phyloP scores from a whole-genome alignment of 53 echinoderm and acorn worm genomes.

The Temnopleurus reevesii region DNA sequence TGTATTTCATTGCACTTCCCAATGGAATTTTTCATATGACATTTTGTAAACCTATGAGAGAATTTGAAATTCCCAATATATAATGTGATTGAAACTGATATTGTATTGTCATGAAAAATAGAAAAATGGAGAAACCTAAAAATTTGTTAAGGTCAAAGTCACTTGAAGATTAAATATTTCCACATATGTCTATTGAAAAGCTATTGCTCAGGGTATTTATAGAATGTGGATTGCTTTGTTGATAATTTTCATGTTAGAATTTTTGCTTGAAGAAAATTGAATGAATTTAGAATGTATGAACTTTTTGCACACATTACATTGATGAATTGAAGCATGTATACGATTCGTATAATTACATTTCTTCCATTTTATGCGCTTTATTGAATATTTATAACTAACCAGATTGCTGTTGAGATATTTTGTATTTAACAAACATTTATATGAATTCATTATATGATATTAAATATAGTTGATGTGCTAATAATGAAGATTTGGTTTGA shows the following conservation, averaged over 20 bases:
- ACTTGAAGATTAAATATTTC: no score
- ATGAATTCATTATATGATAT: conserved; percentile 43
- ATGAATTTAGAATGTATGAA: conserved; percentile 1
- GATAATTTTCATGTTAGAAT: not conserved
- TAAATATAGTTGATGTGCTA: conserved; percentile 64
- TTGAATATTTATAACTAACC: conserved; percentile 41
- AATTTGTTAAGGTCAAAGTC: no score
- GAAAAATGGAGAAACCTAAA: no score
- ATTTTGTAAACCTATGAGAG: no score
- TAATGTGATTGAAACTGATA: no score
- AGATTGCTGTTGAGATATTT: conserved; percentile 50
- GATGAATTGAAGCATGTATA: not conserved
- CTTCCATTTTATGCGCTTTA: conserved; percentile 59
- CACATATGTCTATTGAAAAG: not conserved
- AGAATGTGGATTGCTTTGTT: not conserved
- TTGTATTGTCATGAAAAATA: no score
- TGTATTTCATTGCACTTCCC: no score
- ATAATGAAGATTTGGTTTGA: not conserved
- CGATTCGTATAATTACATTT: conserved; percentile 22
- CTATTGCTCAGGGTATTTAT: conserved; percentile 23
- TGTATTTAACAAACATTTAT: conserved; percentile 52
- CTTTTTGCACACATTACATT: not conserved
- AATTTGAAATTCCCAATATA: no score
- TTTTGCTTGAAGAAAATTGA: not conserved
- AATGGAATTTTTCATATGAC: no score